A percentile compares a stretch with the other conserved stretches of the same genome.
Conservation (phyloP, 2,113 vertebrate species). For the Anguilla japonica region DNA sequence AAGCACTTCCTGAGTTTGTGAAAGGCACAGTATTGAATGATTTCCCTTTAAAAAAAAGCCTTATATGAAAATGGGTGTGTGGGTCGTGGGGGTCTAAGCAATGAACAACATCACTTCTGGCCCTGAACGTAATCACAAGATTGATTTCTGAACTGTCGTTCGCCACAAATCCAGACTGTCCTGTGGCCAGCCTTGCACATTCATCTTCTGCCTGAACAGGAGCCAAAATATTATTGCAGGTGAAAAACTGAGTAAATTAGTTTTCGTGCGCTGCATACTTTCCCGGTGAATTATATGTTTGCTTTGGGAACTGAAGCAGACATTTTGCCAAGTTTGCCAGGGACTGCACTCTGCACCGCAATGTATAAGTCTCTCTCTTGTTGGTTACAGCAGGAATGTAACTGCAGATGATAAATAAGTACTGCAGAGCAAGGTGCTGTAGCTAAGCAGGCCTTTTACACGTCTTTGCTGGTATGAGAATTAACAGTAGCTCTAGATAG, state of each 20-base stretch:
- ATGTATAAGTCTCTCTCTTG: background rate
- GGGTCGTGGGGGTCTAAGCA: too few relatives aligned
- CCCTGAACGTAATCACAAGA: background rate
- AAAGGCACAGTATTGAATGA: background rate
- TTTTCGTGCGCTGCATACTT: background rate
- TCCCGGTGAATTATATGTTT: background rate
- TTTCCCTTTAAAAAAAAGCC: too few relatives aligned
- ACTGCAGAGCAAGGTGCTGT: background rate
- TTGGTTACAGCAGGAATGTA: background rate
- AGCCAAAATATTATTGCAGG: background rate
- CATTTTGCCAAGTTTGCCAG: background rate
- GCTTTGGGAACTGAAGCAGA: background rate
- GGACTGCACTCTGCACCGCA: background rate
- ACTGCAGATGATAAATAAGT: background rate
- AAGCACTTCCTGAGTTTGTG: background rate
- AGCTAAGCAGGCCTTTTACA: background rate
- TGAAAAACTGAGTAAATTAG: background rate
- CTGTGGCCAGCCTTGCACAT: background rate
- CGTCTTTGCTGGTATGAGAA: background rate
- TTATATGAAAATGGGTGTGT: too few relatives aligned
- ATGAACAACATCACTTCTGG: too few relatives aligned
- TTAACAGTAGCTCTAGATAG: background rate
- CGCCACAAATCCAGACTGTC: background rate
- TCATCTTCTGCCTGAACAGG: background rate
- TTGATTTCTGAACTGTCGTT: background rate